Evolutionary conservation across 2,888 invertebrate species (phyloP), one percentile per base, ranked within the genome.

Genomic region (Chaetogeoica ovagalla): DNA sequence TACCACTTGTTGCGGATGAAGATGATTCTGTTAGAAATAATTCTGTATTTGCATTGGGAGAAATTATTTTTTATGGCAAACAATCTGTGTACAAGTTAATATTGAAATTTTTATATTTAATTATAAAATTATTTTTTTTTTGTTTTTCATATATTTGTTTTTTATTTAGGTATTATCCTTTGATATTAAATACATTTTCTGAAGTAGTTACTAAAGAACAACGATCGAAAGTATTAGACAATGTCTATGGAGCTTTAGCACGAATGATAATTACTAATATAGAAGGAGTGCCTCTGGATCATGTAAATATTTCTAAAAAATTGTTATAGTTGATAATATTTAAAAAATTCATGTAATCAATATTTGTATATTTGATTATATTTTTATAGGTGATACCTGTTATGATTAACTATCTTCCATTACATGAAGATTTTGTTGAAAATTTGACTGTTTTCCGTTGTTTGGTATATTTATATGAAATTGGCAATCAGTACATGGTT

Each of bases 11-110:
- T 2, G 87, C 88, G 75, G 93, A 93, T 86, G 85, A 88, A 0
- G 90, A 90, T 83, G 90, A 90, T 71, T 92, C 92, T 86, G 91
- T 93, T 1, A 88, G 94, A 75, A 93, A 93, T 85, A 94, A 94
- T 86, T 89, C 92, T 0, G 90, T 92, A 69, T 94, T 89, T 85
- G 93, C 92, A 23, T 87, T 94, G 70, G 94, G 94, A 5, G 92
- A 94, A 85, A 88, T 94, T 84, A 90, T 90, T 65, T 86, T 91
- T 19, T 89, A 91, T 85, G 90, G 91, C 72, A 91, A 90, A 85
- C 90, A 91, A 69, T 87, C 88, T 82, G 87, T 91, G 82, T 90
- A 79, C 37, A 71, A 65, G 79, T 77, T 21, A 60, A 59, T 60
- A 21, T 69, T 69, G 21, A 7, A 39, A 59, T 60, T 30, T 21